These are phyloP conservation scores for Drosophila pruinosa DNA, from an alignment of 1,140 invertebrate species.

Conservation along the genomic window DNA sequence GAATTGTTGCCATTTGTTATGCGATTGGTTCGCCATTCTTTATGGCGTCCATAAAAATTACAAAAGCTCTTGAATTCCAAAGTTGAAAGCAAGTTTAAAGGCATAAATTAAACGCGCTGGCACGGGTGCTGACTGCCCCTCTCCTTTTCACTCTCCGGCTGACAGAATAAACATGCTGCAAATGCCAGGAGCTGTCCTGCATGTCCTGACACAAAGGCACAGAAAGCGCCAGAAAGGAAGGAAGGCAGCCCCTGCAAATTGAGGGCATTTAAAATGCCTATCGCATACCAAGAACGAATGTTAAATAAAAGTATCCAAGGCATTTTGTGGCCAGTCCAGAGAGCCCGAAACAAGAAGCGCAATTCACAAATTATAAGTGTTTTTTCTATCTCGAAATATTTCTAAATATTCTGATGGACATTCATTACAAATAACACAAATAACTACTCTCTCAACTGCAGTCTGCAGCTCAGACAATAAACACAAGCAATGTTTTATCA, in stretches of 20 bases:
- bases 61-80: slow-evolving; percentile 56
- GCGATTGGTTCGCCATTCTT: slow-evolving; percentile 59
- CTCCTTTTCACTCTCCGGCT: background rate
- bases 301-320: slow-evolving; percentile 56
- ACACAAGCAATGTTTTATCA: slow-evolving; percentile 6
- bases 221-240: slow-evolving; percentile 28
- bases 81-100: slow-evolving; percentile 54
- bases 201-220: slow-evolving; percentile 29
- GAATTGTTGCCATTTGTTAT: slow-evolving; percentile 80
- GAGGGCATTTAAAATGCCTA: slow-evolving; percentile 63
- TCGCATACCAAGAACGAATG: slow-evolving; percentile 53
- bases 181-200: slow-evolving; percentile 51
- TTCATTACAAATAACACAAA: slow-evolving; percentile 46
- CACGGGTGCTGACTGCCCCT: slow-evolving; percentile 4
- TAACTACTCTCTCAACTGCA: background rate
- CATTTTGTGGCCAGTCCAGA: slow-evolving; percentile 53
- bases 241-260: slow-evolving; percentile 44
- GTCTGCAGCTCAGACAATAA: slow-evolving; percentile 10
- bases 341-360: background rate
- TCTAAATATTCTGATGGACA: slow-evolving; percentile 54
- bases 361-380: slow-evolving; percentile 45
- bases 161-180: slow-evolving; percentile 59
- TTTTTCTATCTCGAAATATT: slow-evolving; percentile 19
- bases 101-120: slow-evolving; percentile 67
- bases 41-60: slow-evolving; percentile 58